Percentiles rank a stretch among this genome's conserved stretches.
These are phyloP conservation scores for Esperia sulphurella DNA, from an alignment of 2,888 invertebrate species.

Conservation along the genomic window DNA sequence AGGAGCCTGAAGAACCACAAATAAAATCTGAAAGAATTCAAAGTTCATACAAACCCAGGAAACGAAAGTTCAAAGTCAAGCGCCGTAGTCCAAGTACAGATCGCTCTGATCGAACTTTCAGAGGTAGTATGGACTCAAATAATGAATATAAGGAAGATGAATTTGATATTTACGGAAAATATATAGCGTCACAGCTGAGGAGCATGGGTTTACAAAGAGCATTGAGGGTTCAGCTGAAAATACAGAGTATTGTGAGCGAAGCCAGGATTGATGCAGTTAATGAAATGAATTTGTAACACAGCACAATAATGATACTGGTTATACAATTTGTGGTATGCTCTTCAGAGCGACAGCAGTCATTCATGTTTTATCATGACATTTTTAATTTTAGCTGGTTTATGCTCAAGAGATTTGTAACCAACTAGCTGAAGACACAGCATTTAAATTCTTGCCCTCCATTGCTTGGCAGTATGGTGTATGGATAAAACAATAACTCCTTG, in stretches of 20 bases:
- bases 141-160: constrained; percentile 46
- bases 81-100: constrained; percentile 36
- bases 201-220: constrained; percentile 59
- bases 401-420: neutral
- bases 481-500: too few species aligned
- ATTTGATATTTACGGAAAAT: constrained; percentile 70
- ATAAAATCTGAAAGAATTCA: constrained; percentile 3
- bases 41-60: constrained; percentile 19
- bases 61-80: constrained; percentile 53
- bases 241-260: constrained; percentile 61
- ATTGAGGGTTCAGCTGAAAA: constrained; percentile 56
- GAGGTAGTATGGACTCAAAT: constrained; percentile 27
- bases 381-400: constrained; percentile 3
- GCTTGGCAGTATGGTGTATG: too few species aligned
- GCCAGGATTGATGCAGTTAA: constrained; percentile 47
- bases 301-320: too few species aligned
- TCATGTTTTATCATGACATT: constrained; percentile 15
- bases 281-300: neutral
- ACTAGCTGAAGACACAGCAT: neutral
- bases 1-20: constrained; percentile 28
- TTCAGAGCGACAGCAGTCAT: neutral
- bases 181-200: constrained; percentile 64
- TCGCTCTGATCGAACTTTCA: constrained; percentile 35
- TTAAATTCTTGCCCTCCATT: too few species aligned
- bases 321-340: neutral